These are phyloP conservation scores for Macrophya annulata DNA, from an alignment of 2,888 invertebrate genomes.

Conservation along the genomic window DNA sequence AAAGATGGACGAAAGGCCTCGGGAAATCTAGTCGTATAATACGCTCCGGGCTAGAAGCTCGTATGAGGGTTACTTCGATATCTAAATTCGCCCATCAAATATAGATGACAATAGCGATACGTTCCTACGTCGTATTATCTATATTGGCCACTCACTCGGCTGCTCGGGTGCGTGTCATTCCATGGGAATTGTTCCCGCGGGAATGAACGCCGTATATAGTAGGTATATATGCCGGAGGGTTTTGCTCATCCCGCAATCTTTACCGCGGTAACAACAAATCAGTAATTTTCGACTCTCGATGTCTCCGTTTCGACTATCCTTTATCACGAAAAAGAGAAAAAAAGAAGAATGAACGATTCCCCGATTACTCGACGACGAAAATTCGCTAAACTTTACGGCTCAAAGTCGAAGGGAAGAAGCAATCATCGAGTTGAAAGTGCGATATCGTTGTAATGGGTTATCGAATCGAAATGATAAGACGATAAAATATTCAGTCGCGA, in stretches of 20 bases:
- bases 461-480: not conserved
- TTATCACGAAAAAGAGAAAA: not conserved
- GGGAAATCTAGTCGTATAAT: not conserved
- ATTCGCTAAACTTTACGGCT: not conserved
- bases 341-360: not conserved
- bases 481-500: not conserved
- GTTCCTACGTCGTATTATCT: conserved; percentile 67
- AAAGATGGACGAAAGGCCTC: not conserved
- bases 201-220: not conserved
- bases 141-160: conserved; percentile 58
- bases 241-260: conserved; percentile 31
- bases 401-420: not conserved
- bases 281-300: conserved; percentile 28
- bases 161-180: conserved; percentile 44
- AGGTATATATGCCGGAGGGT: not conserved
- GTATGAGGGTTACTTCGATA: conserved; percentile 58
- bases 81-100: conserved; percentile 72
- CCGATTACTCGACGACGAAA: not conserved
- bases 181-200: conserved; percentile 19
- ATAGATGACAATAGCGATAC: conserved; percentile 69
- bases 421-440: not conserved
- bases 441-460: not conserved
- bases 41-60: conserved; percentile 38
- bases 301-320: not conserved
- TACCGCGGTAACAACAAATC: not conserved